These are phyloP conservation scores for Carollia perspicillata DNA, from an alignment of 2,113 vertebrate species.

Conservation along the genomic window DNA sequence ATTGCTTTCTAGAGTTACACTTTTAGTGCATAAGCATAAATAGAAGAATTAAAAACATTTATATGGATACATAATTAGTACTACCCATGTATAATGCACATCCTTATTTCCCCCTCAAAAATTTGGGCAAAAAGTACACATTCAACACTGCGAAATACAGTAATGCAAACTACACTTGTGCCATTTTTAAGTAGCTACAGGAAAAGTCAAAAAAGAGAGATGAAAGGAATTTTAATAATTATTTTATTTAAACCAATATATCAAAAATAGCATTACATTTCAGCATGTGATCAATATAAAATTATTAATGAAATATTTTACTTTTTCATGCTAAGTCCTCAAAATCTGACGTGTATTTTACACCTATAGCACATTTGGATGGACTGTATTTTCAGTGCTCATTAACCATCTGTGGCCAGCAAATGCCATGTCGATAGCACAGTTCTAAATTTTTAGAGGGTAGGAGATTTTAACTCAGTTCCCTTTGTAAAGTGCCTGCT, in stretches of 20 bases:
- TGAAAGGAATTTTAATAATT: neutral
- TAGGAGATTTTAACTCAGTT: neutral
- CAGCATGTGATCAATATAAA: neutral
- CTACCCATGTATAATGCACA: no score
- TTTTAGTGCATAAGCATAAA: no score
- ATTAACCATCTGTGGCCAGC: neutral
- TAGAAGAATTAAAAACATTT: no score
- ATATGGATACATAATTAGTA: no score
- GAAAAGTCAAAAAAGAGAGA: neutral
- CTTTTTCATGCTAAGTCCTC: neutral
- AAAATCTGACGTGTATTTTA: neutral
- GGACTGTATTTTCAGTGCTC: neutral
- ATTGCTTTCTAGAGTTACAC: no score
- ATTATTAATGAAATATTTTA: neutral
- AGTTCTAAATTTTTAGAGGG: neutral
- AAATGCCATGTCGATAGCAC: neutral
- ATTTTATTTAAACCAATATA: neutral
- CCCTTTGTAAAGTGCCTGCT: neutral
- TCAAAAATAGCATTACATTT: neutral
- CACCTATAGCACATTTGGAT: fast-evolving
- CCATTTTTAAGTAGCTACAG: neutral
- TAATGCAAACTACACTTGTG: neutral
- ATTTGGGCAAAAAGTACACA: no score
- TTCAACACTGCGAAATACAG: no score
- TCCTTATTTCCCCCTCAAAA: no score